Percentiles rank a stretch among this genome's conserved stretches.
phyloP scores from a whole-genome alignment of 1,140 invertebrate genomes.

The Zelostemma sp. region DNA sequence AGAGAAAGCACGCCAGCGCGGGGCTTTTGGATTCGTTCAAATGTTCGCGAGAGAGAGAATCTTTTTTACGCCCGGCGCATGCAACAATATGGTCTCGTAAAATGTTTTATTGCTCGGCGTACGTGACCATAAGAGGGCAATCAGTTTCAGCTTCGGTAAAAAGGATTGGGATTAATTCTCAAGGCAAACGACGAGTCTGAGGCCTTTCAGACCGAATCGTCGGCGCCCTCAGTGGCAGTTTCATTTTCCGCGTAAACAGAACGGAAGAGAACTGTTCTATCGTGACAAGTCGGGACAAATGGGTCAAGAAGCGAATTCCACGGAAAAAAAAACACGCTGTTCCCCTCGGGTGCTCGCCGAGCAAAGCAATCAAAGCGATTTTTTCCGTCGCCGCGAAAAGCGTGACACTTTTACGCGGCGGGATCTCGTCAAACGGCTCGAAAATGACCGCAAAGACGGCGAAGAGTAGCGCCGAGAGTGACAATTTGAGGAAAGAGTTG shows the following conservation, averaged over 20 bases:
- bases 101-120: constrained; percentile 10
- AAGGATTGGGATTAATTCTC: constrained; percentile 44
- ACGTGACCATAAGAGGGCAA: constrained; percentile 19
- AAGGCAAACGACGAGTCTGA: constrained; percentile 40
- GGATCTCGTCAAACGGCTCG: too few species aligned
- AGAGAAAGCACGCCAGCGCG: too few species aligned
- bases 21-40: too few species aligned
- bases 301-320: constrained; percentile 24
- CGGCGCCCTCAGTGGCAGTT: constrained; percentile 35
- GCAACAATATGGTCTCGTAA: constrained; percentile 3
- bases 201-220: constrained; percentile 49
- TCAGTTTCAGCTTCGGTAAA: constrained; percentile 28
- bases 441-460: not conserved
- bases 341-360: too few species aligned
- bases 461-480: not conserved
- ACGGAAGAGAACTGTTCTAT: constrained; percentile 48
- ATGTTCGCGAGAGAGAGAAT: not conserved
- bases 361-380: not conserved
- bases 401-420: not conserved
- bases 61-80: not conserved
- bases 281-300: constrained; percentile 35
- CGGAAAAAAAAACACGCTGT: not conserved
- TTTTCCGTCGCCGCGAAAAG: constrained; percentile 7
- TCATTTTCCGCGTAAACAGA: constrained; percentile 52
- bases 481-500: constrained; percentile 15